Conservation (phyloP, 2,797 vertebrate genomes). For the Fistularia commersonii region DNA sequence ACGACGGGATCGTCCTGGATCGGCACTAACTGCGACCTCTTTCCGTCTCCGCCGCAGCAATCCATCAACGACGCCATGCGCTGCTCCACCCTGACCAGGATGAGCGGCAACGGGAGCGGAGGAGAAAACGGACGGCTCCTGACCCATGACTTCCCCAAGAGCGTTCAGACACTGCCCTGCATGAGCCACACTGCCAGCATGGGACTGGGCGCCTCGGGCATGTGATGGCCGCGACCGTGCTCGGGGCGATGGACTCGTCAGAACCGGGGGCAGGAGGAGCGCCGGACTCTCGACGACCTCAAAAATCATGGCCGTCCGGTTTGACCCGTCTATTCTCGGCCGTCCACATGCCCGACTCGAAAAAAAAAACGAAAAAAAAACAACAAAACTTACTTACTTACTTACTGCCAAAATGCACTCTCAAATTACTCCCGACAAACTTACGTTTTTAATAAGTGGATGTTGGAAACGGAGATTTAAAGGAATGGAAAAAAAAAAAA, state of each 20-base stretch:
- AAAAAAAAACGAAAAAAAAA: no score
- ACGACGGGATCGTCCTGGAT: no score
- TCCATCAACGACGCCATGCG: constrained; percentile 96
- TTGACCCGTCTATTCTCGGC: constrained; percentile 63
- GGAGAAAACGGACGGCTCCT: constrained; percentile 95
- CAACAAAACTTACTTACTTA: constrained; percentile 54
- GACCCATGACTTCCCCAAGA: constrained; percentile 96
- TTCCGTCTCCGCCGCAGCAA: constrained; percentile 88
- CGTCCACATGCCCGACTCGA: constrained; percentile 42
- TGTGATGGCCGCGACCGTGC: constrained; percentile 77
- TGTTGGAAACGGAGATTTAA: constrained; percentile 30
- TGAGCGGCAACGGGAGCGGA: constrained; percentile 83
- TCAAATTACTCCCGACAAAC: constrained; percentile 52
- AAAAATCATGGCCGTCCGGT: constrained; percentile 68
- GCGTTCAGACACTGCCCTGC: constrained; percentile 96
- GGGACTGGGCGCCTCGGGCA: constrained; percentile 95
- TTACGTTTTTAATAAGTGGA: constrained; percentile 60
- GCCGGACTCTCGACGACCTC: constrained; percentile 59
- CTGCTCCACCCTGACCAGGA: constrained; percentile 92
- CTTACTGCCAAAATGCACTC: constrained; percentile 74
- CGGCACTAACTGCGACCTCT: constrained; percentile 46
- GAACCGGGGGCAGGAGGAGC: constrained; percentile 64
- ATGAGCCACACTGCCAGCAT: constrained; percentile 98
- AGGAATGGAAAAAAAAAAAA: constrained; percentile 35
- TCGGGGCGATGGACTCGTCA: constrained; percentile 40